Evolutionary conservation across 2,888 invertebrate species (phyloP).

Genomic region (Parnassius smintheus): DNA sequence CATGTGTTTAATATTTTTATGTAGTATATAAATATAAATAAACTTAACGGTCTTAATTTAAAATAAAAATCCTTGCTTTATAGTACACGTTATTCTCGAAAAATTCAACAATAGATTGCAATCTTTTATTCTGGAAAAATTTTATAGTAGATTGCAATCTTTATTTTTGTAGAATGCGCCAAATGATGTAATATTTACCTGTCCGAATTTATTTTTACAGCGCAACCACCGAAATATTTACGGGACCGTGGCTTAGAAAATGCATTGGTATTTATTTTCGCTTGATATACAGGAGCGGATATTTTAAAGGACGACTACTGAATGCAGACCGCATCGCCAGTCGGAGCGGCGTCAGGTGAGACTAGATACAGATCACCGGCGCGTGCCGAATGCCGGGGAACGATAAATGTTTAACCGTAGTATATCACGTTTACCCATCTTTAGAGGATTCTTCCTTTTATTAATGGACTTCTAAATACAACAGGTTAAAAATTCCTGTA

Average conservation of each 20-base stretch:
- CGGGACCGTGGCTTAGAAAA: slow-evolving; percentile 37
- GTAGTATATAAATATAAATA: too few relatives aligned
- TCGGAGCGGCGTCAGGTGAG: slow-evolving; percentile 52
- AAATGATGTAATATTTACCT: background rate
- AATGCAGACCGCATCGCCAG: slow-evolving; percentile 57
- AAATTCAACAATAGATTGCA: too few relatives aligned
- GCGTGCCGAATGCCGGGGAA: slow-evolving; percentile 44
- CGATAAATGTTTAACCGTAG: slow-evolving; percentile 14
- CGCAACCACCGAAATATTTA: slow-evolving; percentile 18
- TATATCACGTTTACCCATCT: slow-evolving; percentile 22
- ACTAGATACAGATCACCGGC: slow-evolving; percentile 63
- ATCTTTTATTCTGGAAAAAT: too few relatives aligned
- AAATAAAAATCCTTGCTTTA: too few relatives aligned
- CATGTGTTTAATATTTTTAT: too few relatives aligned
- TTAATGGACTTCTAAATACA: too few relatives aligned
- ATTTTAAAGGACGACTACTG: slow-evolving; percentile 32
- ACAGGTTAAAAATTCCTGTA: too few relatives aligned
- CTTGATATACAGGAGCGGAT: slow-evolving; percentile 36
- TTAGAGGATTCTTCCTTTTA: background rate
- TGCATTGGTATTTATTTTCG: slow-evolving; percentile 44
- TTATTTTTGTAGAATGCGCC: too few relatives aligned
- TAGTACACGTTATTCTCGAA: too few relatives aligned
- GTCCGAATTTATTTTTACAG: slow-evolving; percentile 2
- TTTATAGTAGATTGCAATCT: too few relatives aligned
- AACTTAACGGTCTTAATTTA: too few relatives aligned